These are phyloP conservation scores for Cynodonichthys magdalenae DNA, from an alignment of 2,797 vertebrate species.

Conservation along the genomic window DNA sequence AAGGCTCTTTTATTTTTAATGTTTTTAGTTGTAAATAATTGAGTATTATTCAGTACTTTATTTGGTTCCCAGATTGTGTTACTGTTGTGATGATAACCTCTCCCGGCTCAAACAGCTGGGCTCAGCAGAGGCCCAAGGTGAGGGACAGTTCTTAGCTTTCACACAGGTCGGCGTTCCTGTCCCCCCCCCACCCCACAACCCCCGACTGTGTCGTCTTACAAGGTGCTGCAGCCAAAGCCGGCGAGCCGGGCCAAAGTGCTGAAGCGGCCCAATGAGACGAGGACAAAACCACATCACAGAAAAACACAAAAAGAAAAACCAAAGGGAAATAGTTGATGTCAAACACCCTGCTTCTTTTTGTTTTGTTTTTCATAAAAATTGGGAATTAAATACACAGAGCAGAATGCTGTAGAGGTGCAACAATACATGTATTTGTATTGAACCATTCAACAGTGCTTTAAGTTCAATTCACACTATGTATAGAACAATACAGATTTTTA, in stretches of 20 bases:
- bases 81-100: conserved; percentile 42
- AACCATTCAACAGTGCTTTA: too few species aligned
- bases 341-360: not conserved
- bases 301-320: conserved; percentile 8
- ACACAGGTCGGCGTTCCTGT: conserved; percentile 43
- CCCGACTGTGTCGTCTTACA: conserved; percentile 70
- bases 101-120: not conserved
- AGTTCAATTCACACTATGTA: too few species aligned
- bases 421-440: too few species aligned
- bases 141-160: conserved; percentile 70
- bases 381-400: not conserved
- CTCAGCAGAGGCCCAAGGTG: conserved; percentile 64
- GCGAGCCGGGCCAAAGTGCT: conserved; percentile 53
- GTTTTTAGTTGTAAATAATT: too few species aligned
- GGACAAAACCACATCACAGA: conserved; percentile 41
- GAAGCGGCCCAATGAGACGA: conserved; percentile 49
- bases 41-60: not conserved
- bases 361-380: conserved; percentile 18
- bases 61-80: conserved; percentile 24
- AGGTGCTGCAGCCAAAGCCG: conserved; percentile 49
- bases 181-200: conserved; percentile 36
- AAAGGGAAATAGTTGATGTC: conserved; percentile 17
- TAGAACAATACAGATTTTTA: too few species aligned
- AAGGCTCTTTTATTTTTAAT: too few species aligned
- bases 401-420: too few species aligned